These are phyloP conservation scores for Chrysomallon squamiferum DNA, from an alignment of 1,140 invertebrate species.

Conservation along the genomic window DNA sequence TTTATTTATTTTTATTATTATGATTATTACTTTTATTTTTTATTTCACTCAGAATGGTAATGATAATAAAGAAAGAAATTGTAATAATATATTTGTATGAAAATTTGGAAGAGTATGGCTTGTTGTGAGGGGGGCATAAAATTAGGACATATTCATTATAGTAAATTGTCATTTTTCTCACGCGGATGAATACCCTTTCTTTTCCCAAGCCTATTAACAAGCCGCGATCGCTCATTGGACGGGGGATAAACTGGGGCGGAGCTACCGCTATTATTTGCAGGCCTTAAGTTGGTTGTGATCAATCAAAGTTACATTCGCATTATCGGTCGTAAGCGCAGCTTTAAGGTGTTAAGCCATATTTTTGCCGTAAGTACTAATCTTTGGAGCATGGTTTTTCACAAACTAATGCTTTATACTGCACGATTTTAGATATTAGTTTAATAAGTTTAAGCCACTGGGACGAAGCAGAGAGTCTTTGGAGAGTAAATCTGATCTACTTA, in stretches of 20 bases:
- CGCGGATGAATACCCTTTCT: no score
- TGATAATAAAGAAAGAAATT: no score
- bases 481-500: neutral
- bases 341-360: constrained; percentile 15
- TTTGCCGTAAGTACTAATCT: constrained; percentile 1
- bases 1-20: no score
- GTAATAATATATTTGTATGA: no score
- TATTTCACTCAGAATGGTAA: no score
- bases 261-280: constrained; percentile 1
- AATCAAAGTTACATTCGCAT: constrained; percentile 7
- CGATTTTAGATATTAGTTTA: constrained; percentile 6
- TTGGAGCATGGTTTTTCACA: constrained; percentile 4
- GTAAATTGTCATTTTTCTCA: no score
- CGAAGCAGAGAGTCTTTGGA: neutral
- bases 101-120: no score
- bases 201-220: no score
- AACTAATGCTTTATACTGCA: constrained; percentile 1
- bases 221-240: neutral
- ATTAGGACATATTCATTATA: no score
- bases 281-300: constrained; percentile 5
- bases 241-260: neutral
- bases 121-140: no score
- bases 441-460: constrained; percentile 4
- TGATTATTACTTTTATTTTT: no score
- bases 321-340: constrained; percentile 10